phyloP scores from a whole-genome alignment of 2,888 invertebrate species.

The Theodoxus fluviatilis region DNA sequence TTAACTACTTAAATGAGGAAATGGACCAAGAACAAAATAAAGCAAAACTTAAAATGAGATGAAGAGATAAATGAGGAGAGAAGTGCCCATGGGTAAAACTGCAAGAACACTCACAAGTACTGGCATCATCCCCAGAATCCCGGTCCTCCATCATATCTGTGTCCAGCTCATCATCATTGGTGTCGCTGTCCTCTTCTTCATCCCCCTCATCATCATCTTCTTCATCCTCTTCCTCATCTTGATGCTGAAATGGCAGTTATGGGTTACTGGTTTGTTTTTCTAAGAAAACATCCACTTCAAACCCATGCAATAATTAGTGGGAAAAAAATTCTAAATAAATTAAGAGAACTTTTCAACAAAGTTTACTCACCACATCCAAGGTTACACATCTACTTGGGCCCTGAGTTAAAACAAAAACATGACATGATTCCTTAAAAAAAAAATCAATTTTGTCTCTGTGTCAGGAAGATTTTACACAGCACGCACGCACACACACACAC shows the following conservation, averaged over 20 bases:
- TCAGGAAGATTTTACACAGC: background rate
- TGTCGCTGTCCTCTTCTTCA: constrained; percentile 65
- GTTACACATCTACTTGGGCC: background rate
- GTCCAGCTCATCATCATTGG: constrained; percentile 64
- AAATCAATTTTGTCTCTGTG: background rate
- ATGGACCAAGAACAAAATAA: no score
- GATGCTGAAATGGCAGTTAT: constrained; percentile 47
- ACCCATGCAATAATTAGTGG: background rate
- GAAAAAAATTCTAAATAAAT: background rate
- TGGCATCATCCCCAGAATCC: constrained; percentile 56
- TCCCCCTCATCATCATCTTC: constrained; percentile 66
- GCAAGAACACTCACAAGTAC: constrained; percentile 38
- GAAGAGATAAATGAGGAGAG: no score
- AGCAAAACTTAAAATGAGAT: no score
- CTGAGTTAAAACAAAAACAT: background rate
- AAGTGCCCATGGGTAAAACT: no score
- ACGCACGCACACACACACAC: background rate
- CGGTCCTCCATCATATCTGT: constrained; percentile 63
- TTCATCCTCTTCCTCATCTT: constrained; percentile 65
- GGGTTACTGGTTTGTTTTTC: no score
- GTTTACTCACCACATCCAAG: background rate
- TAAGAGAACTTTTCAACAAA: background rate
- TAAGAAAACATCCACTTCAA: no score
- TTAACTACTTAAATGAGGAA: no score
- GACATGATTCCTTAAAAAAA: no score